Evolutionary conservation across 2,888 invertebrate genomes (phyloP), one percentile per base, ranked within the genome.

Genomic region (Embidobia sp.): DNA sequence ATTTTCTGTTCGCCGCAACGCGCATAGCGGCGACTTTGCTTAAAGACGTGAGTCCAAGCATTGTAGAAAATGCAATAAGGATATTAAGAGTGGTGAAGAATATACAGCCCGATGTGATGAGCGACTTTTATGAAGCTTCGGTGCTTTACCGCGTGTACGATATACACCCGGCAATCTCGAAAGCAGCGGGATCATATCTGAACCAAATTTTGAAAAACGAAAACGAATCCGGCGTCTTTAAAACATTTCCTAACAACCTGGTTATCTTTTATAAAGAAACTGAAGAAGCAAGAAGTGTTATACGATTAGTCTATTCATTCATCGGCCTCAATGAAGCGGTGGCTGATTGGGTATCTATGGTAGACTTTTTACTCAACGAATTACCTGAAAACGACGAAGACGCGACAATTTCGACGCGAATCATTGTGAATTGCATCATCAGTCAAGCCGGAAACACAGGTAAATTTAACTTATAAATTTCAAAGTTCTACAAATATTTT

Each of bases 251-350:
- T 1, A 22, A n/a, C 0, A 37, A 61, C n/a, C 8, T 61, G 16
- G 48, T 48, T 0, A 33, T 22, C 0, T 59, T 59, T 31, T 59
- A 59, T 7, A 31, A 44, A 7, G 59, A 59, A 59, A 33, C 59
- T n/a, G 8, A 10, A 3, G n/a, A 19, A 7, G 31, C 19, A 15
- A 31, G 44, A 33, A 44, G 44, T 18, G 7, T 22, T 3, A 3
- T 13, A 22, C 16, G 33, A 33, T 22, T 59, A n/a, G 27, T 44
- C 2, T 44, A 44, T 44, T 7, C 59, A 1, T 33, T 59, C 7
- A 2, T n/a, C 10, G 33, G 10, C 13, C 13, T 31, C 3, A 59
- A 31, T 4, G 22, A 59, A 5, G 26, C 33, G 1, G 4, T 61
- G 7, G 5, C 8, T 3, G 48, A 61, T 37, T 61, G 61, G 61